These are phyloP conservation scores for Enteromius afrohamiltoni DNA, from an alignment of 2,797 vertebrate species.

Conservation along the genomic window DNA sequence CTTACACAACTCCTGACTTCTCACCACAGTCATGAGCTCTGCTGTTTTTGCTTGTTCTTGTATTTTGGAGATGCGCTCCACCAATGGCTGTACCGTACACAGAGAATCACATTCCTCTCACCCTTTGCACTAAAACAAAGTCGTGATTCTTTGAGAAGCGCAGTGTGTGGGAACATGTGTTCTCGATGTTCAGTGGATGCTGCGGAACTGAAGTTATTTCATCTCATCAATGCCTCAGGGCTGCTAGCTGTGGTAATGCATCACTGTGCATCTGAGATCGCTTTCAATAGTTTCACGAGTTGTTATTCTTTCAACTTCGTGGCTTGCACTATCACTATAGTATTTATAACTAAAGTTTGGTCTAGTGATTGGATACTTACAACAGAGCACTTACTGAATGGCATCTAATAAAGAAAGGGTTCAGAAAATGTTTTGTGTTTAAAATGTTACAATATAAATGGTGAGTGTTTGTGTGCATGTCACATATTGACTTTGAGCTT, in stretches of 20 bases:
- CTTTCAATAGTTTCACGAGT: neutral
- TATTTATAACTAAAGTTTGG: neutral
- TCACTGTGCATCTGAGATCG: slow-evolving; percentile 8
- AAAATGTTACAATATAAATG: neutral
- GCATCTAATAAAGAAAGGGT: neutral
- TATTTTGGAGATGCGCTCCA: slow-evolving; percentile 9
- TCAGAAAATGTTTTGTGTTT: neutral
- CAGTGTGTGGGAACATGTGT: slow-evolving; percentile 34
- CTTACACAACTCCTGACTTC: slow-evolving; percentile 50
- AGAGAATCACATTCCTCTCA: slow-evolving; percentile 57
- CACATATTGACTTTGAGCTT: slow-evolving; percentile 78
- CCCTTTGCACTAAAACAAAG: slow-evolving; percentile 49
- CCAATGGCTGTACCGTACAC: slow-evolving; percentile 51
- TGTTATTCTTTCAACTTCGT: neutral
- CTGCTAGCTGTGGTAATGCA: slow-evolving; percentile 20
- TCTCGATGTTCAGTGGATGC: neutral
- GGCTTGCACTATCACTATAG: neutral
- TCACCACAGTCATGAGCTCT: slow-evolving; percentile 55
- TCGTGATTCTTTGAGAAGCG: slow-evolving; percentile 50
- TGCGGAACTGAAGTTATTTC: slow-evolving; percentile 6
- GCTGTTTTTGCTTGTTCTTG: slow-evolving; percentile 21
- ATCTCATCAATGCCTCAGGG: slow-evolving; percentile 6
- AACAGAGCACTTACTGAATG: neutral
- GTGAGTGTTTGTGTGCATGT: slow-evolving; percentile 23
- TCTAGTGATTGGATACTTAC: neutral